Conservation (phyloP, 2,113 vertebrate genomes). For the Onychostruthus taczanowskii region DNA sequence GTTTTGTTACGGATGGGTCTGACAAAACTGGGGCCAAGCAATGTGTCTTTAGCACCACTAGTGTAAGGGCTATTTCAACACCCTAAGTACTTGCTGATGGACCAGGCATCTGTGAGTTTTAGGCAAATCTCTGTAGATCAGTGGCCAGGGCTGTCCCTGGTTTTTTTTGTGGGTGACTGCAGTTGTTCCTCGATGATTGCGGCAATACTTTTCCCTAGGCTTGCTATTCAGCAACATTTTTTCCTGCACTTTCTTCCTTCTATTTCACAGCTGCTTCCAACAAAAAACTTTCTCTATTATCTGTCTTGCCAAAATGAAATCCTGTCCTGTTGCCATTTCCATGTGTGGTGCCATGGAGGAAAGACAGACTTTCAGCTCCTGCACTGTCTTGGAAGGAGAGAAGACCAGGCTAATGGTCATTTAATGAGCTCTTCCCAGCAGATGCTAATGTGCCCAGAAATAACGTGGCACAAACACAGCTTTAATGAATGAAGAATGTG, state of each 20-base stretch:
- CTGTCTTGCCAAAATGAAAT: background rate
- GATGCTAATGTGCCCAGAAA: constrained; percentile 5
- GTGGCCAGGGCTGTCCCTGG: background rate
- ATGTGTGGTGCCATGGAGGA: background rate
- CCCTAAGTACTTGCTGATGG: rapidly evolving
- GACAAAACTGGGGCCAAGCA: background rate
- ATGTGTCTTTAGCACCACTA: background rate
- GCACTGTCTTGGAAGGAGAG: constrained; percentile 14
- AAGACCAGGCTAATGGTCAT: constrained; percentile 1
- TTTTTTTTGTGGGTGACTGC: background rate
- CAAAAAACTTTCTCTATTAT: background rate
- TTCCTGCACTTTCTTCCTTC: background rate
- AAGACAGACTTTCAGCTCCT: background rate
- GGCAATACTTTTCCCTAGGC: background rate
- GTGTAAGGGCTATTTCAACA: background rate
- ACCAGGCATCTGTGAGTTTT: background rate
- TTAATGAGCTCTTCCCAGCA: constrained; percentile 36
- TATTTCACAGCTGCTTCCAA: background rate
- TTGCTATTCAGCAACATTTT: background rate
- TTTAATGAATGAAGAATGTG: constrained; percentile 39
- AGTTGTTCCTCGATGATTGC: background rate
- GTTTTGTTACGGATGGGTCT: background rate
- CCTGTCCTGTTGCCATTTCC: background rate
- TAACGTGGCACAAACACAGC: background rate
- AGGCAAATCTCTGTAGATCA: background rate